phyloP scores from a whole-genome alignment of 2,888 invertebrate genomes.

The Subacronicta megacephala region DNA sequence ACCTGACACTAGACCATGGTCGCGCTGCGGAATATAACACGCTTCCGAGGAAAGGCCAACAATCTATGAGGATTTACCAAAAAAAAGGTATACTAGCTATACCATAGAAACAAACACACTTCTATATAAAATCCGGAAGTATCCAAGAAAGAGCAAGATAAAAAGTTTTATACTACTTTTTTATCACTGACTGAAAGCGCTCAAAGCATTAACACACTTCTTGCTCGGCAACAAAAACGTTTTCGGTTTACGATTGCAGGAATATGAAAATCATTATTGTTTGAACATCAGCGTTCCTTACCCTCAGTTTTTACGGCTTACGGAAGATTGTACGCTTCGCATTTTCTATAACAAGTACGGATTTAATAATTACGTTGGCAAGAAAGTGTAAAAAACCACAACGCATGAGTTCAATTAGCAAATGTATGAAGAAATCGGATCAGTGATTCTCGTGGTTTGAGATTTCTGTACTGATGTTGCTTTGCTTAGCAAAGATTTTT shows the following conservation, averaged over 20 bases:
- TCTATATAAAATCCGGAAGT: conserved; percentile 2
- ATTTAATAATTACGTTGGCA: conserved; percentile 24
- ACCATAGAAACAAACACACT: not conserved
- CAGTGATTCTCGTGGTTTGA: conserved; percentile 4
- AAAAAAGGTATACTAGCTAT: too few relatives aligned
- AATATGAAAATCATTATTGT: conserved; percentile 37
- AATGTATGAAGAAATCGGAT: conserved; percentile 28
- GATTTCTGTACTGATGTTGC: conserved; percentile 5
- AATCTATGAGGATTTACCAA: too few relatives aligned
- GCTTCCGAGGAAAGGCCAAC: too few relatives aligned
- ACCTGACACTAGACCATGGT: too few relatives aligned
- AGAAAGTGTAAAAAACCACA: conserved; percentile 25
- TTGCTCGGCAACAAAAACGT: conserved; percentile 42
- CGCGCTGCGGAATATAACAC: too few relatives aligned
- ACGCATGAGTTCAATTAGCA: conserved; percentile 35
- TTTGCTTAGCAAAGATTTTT: not conserved
- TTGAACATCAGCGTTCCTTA: conserved; percentile 32
- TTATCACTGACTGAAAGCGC: conserved; percentile 13
- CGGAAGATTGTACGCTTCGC: conserved; percentile 39
- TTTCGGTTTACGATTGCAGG: conserved; percentile 24
- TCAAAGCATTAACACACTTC: conserved; percentile 28
- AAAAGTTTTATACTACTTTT: conserved; percentile 22
- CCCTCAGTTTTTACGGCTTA: conserved; percentile 37
- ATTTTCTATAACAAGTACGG: conserved; percentile 32
- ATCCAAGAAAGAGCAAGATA: conserved; percentile 11